Percentiles rank a stretch among this genome's conserved stretches.
These are phyloP conservation scores for Dreissena polymorpha DNA, from an alignment of 1,140 invertebrate species.

Conservation along the genomic window DNA sequence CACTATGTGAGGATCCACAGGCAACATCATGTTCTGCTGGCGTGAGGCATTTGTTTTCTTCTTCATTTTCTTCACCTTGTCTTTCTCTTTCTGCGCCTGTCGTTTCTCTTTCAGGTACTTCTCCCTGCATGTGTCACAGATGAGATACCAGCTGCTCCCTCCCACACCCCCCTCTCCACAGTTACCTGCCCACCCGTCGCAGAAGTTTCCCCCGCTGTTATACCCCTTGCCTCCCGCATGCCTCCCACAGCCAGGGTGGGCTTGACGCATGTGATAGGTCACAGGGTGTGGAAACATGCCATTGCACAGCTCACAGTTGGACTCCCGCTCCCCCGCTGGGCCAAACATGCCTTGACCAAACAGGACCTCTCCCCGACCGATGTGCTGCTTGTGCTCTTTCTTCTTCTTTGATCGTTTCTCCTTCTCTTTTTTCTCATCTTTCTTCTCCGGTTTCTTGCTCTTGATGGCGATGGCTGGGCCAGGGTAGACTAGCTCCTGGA, in stretches of 20 bases:
- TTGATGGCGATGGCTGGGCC: slow-evolving; percentile 77
- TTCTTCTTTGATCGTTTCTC: slow-evolving; percentile 77
- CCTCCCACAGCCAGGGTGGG: slow-evolving; percentile 94
- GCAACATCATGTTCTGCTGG: slow-evolving; percentile 68
- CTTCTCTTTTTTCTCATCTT: slow-evolving; percentile 78
- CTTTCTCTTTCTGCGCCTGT: slow-evolving; percentile 75
- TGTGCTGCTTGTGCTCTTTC: slow-evolving; percentile 80
- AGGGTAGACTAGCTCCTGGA: slow-evolving; percentile 82
- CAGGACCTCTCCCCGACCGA: slow-evolving; percentile 65
- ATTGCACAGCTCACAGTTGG: slow-evolving; percentile 93
- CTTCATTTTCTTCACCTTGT: slow-evolving; percentile 76
- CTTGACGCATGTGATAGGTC: slow-evolving; percentile 94
- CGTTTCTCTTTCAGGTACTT: slow-evolving; percentile 86
- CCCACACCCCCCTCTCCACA: slow-evolving; percentile 93
- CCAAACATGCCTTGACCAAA: slow-evolving; percentile 67
- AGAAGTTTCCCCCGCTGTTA: slow-evolving; percentile 91
- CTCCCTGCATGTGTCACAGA: slow-evolving; percentile 93
- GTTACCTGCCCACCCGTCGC: slow-evolving; percentile 92
- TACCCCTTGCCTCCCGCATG: slow-evolving; percentile 93
- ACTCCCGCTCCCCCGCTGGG: slow-evolving; percentile 80
- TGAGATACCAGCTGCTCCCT: slow-evolving; percentile 93
- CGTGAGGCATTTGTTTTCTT: slow-evolving; percentile 73
- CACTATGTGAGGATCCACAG: slow-evolving; percentile 86
- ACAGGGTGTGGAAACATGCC: slow-evolving; percentile 87
- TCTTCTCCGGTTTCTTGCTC: slow-evolving; percentile 80